Evolutionary conservation across 2,797 vertebrate species (phyloP), one percentile per base, ranked within the genome.

Genomic region (Macrochelys suwanniensis): DNA sequence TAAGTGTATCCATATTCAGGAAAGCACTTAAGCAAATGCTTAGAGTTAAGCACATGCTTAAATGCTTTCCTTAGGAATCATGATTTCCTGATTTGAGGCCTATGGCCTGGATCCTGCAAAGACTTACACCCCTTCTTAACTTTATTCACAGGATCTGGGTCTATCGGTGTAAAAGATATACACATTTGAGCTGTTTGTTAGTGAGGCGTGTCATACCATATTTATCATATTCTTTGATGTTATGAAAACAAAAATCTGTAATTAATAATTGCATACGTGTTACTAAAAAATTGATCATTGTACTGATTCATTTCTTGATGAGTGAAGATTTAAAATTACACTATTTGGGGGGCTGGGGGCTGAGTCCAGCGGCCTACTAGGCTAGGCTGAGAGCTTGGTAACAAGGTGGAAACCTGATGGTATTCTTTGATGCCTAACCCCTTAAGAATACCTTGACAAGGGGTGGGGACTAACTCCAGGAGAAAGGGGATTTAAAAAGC

Each of bases 21-120:
- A 71, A 92, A 93, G n/a, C 56, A 94, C 53, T 93, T 93, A 54
- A 21, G 31, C 45, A 90, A 92, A 84, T 86, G 74, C 82, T 89
- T 90, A 84, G 21, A 47, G 13, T 54, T 89, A 84, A 86, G 51
- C 7, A 47, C 42, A 5, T 53, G 17, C 42, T 59, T 89, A 57
- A 89, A 15, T 65, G 31, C 19, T 3, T 89, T 92, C 50, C 49
- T 76, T n/a, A 78, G 86, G 86, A 87, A 26, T 9, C 92, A 49
- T 4, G 1, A 83, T 86, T 93, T 94, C 76, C 92, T 15, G 11
- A 85, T 80, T 89, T 88, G 88, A 23, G 42, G 71, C 71, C 13
- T 13, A 77, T 77, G 25, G 80, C 87, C 28, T 85, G 80, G 92
- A 28, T 94, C 81, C 77, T 78, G 59, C 57, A 82, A 94, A 87